phyloP scores from a whole-genome alignment of 1,140 invertebrate species.

The Hypothenemus hampei region DNA sequence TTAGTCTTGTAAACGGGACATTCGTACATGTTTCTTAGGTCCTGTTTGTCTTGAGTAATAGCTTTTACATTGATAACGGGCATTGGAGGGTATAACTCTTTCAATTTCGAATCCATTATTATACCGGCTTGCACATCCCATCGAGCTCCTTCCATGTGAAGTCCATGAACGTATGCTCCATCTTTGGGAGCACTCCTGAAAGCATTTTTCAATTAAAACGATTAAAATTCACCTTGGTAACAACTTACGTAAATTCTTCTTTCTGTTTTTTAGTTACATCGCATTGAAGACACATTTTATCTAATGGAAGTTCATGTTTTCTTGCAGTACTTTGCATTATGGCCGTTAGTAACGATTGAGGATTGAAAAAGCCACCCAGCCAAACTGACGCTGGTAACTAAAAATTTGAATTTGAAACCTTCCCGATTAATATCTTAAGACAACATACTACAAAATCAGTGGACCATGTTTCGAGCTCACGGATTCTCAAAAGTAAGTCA shows the following conservation, averaged over 20 bases:
- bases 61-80: constrained; percentile 91
- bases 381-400: constrained; percentile 86
- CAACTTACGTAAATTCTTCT: constrained; percentile 84
- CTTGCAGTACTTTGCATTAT: constrained; percentile 97
- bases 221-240: neutral
- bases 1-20: constrained; percentile 94
- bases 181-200: constrained; percentile 75
- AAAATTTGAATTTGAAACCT: neutral
- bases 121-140: constrained; percentile 86
- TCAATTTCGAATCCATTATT: constrained; percentile 83
- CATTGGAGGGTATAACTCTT: constrained; percentile 89
- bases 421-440: neutral
- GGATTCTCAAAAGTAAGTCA: constrained; percentile 78
- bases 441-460: constrained; percentile 83
- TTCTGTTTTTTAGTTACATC: constrained; percentile 93
- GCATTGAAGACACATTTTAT: constrained; percentile 95
- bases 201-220: neutral
- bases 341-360: constrained; percentile 91
- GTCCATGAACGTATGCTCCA: constrained; percentile 88
- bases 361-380: constrained; percentile 95
- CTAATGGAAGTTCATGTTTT: constrained; percentile 87
- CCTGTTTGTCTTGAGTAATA: constrained; percentile 91
- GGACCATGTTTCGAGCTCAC: constrained; percentile 92
- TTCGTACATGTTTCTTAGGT: constrained; percentile 88
- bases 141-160: constrained; percentile 92